A percentile compares a stretch with the other conserved stretches of the same genome.
Evolutionary conservation across 35 echinoderm and acorn worm species (phyloP).

Genomic region (Antedon bifida): DNA sequence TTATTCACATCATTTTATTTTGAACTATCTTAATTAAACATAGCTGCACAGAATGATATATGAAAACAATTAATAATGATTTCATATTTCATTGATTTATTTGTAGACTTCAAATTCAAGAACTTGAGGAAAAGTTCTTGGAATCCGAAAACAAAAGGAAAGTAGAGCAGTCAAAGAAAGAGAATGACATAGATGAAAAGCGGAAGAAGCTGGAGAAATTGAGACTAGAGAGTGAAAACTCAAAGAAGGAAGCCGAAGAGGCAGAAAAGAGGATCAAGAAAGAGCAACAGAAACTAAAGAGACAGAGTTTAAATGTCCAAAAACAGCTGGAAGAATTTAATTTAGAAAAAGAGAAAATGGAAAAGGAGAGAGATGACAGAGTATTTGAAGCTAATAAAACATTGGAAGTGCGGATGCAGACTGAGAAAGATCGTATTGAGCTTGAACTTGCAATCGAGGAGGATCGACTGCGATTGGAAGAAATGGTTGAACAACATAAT

Average conservation of each 20-base stretch:
- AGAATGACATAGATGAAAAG: conserved; percentile 27
- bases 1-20: too few species aligned
- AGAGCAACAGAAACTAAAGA: conserved; percentile 38
- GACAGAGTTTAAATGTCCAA: conserved; percentile 57
- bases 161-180: conserved; percentile 23
- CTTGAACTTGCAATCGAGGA: neutral
- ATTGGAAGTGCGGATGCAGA: neutral
- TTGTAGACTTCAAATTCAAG: conserved; percentile 54
- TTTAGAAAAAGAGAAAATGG: conserved; percentile 34
- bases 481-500: neutral
- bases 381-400: conserved; percentile 22
- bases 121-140: conserved; percentile 39
- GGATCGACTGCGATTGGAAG: neutral
- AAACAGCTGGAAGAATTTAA: conserved; percentile 61
- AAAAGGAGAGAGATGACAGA: conserved; percentile 20
- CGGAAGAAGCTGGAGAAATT: conserved; percentile 27
- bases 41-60: too few species aligned
- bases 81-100: too few species aligned
- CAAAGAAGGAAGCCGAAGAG: conserved; percentile 29
- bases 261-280: conserved; percentile 37
- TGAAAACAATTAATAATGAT: too few species aligned
- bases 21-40: too few species aligned
- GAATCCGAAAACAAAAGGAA: neutral
- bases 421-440: neutral
- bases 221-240: conserved; percentile 28